These are phyloP conservation scores for Drosophila nebulosa DNA, from an alignment of 1,140 invertebrate species.

Conservation along the genomic window DNA sequence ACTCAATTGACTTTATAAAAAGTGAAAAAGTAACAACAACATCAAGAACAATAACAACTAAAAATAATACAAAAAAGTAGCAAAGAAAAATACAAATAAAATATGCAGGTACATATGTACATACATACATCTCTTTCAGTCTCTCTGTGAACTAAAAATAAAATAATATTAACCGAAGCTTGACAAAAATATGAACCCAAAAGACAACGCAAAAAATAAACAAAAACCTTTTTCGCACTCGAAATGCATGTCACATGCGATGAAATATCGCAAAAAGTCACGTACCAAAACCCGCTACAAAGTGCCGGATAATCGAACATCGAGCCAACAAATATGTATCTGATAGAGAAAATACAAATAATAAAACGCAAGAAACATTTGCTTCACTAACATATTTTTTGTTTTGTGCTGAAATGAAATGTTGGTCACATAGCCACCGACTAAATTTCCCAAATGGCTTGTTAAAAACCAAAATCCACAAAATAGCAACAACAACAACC, in stretches of 20 bases:
- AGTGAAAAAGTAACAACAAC: neutral
- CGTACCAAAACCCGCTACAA: constrained; percentile 44
- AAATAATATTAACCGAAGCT: constrained; percentile 2
- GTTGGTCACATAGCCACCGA: constrained; percentile 9
- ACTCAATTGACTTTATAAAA: neutral
- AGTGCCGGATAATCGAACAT: constrained; percentile 59
- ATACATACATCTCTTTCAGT: too few relatives aligned
- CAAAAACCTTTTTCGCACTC: constrained; percentile 21
- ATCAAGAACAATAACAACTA: too few relatives aligned
- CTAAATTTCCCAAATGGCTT: constrained; percentile 60
- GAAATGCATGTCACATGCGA: constrained; percentile 68
- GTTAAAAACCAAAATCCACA: constrained; percentile 49
- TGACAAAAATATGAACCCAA: constrained; percentile 15
- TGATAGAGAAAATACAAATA: constrained; percentile 28
- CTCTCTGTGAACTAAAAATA: constrained; percentile 13
- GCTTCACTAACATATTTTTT: constrained; percentile 14
- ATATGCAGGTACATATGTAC: constrained; percentile 26
- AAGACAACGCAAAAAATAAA: neutral
- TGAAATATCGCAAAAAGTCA: constrained; percentile 46
- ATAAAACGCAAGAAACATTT: constrained; percentile 2
- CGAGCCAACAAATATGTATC: constrained; percentile 21
- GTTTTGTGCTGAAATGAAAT: constrained; percentile 32
- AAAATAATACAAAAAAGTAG: constrained; percentile 15
- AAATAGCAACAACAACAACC: constrained; percentile 30
- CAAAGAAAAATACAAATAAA: constrained; percentile 33